Base-by-base conservation (phyloP, 2,113 vertebrate genomes). In the Carassius carassius region DNA sequence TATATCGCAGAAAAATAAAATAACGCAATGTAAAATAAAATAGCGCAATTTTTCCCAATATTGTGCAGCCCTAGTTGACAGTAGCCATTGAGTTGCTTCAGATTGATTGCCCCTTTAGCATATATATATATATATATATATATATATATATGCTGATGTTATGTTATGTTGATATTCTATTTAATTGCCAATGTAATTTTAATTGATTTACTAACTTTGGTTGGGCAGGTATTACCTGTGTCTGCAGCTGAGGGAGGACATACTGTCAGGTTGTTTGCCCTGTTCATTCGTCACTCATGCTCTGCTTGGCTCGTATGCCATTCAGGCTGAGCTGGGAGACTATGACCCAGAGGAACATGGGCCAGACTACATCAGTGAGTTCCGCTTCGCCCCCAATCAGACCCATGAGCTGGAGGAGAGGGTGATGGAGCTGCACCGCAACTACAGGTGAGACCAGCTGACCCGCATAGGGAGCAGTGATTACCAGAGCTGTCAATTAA, bases 251-350 rank as follows among this genome's bases (percentile, higher is more conserved):
- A 95, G 98, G 86, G 96, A 98, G 0, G 98, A 99, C 92, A 98
- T 99, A 91, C 96, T 98, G 91, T 98, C 96, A 0, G 97, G 98
- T 3, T 96, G 97, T 1, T 94, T 99, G 85, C 98, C 98, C 9
- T 99, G 98, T 91, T 99, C 98, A 47, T 99, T 99, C 0, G 98
- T 99, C 92, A 99, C 98, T 0, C 98, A 99, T 0, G 98, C 98
- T 54, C 95, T 99, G 78, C 94, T 99, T 91, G 98, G 98, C 87
- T 99, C 98, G 86, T 99, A 99, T 0, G 96, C 97, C 0, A 97
- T 99, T 56, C 98, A 99, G 92, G 98, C 98, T 0, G 98, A 99
- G 88, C 91, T 99, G 85, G 98, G 98, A 0, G 98, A 99, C 92
- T 97, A 96, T 0, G 98, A 99, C 35, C 91, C 95, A 0, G 98